Evolutionary conservation across 2,797 vertebrate genomes (phyloP).

Genomic region (Triplophysa yarkandensis): DNA sequence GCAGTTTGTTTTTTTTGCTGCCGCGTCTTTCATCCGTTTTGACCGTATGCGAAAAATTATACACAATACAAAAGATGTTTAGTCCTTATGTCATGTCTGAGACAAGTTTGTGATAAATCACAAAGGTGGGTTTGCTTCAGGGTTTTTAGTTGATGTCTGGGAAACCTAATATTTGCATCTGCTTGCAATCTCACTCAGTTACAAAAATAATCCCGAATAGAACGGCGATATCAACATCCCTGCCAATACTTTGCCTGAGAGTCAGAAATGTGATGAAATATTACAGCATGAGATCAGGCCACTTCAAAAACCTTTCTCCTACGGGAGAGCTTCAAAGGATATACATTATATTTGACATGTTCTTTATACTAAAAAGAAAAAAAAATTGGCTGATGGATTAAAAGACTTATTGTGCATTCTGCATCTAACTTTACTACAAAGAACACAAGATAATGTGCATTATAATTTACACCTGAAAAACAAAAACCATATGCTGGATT

Average conservation of each 20-base stretch:
- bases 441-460: conserved; percentile 18
- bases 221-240: background rate
- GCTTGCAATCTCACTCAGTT: conserved; percentile 32
- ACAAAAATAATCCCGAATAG: background rate
- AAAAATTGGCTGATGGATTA: conserved; percentile 24
- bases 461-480: conserved; percentile 26
- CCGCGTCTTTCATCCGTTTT: background rate
- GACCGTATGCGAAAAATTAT: conserved; percentile 17
- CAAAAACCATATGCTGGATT: conserved; percentile 24
- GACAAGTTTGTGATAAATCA: conserved; percentile 40
- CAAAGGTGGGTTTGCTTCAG: conserved; percentile 24
- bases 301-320: conserved; percentile 4
- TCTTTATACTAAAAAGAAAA: conserved; percentile 1
- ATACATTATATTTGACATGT: background rate
- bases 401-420: conserved; percentile 5
- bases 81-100: conserved; percentile 39
- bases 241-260: background rate
- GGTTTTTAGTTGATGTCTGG: conserved; percentile 29
- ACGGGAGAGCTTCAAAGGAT: background rate
- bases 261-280: conserved; percentile 15
- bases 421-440: conserved; percentile 7
- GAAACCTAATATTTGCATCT: conserved; percentile 36
- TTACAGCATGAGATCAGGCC: background rate
- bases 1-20: no score
- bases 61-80: conserved; percentile 11